phyloP scores from a whole-genome alignment of 2,113 vertebrate genomes.

The Hemicordylus capensis region DNA sequence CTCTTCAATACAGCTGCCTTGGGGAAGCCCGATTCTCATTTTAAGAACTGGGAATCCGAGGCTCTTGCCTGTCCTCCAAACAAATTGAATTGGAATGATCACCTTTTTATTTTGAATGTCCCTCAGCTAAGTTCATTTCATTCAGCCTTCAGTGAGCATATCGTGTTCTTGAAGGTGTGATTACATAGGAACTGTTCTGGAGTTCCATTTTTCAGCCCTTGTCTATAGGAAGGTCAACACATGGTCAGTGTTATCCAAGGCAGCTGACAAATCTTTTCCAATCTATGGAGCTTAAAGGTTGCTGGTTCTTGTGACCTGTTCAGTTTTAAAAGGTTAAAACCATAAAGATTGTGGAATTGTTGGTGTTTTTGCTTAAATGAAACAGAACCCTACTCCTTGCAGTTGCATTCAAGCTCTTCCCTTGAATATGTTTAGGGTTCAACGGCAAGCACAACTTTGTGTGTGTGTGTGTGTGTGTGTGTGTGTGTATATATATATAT shows the following conservation, averaged over 20 bases:
- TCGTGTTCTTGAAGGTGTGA: background rate
- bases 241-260: background rate
- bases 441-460: background rate
- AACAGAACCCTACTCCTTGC: background rate
- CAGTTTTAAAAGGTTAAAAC: background rate
- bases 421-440: background rate
- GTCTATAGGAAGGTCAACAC: background rate
- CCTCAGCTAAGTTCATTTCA: background rate
- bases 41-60: background rate
- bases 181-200: background rate
- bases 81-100: background rate
- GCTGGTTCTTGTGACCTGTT: background rate
- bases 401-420: background rate
- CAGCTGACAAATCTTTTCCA: background rate
- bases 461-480: no score
- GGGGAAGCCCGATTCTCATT: background rate
- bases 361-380: background rate
- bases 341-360: background rate
- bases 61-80: background rate
- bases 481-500: no score
- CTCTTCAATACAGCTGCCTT: background rate
- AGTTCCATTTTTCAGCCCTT: background rate
- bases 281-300: background rate
- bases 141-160: background rate
- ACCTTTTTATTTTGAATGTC: background rate